Evolutionary conservation across 2,797 vertebrate genomes (phyloP), one percentile per base, ranked within the genome.

Genomic region (Manis crassicaudata): DNA sequence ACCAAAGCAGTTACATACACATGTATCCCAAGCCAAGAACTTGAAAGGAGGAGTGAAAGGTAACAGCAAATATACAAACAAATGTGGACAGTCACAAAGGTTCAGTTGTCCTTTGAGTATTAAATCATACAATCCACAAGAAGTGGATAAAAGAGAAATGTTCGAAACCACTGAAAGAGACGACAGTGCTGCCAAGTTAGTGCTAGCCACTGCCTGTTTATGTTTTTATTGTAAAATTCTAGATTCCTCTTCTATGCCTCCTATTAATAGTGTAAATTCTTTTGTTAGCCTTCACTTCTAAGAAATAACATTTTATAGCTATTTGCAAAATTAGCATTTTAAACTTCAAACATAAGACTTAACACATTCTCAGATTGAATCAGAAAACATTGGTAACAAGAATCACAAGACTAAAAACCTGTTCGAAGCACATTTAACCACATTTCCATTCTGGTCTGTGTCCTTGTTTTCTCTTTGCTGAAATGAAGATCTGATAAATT

Each of bases 381-480:
- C 9, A 72, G 67, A 58, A 91, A 94, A 50, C 14, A 60, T 67
- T 77, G n/a, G 27, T 14, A 89, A 52, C 25, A 37, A 52, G 5
- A 90, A 11, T 20, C 90, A 21, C 7, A 88, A 54, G n/a, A 14
- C 23, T 1, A 4, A 70, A 84, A 58, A 62, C 2, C 10, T 35
- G 2, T 20, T 37, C 56, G 40, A 18, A 40, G 23, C 5, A 5
- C 32, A 35, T 62, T 94, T 92, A 18, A 46, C 27, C 5, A 5
- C 32, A 35, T 62, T 94, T 92, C 72, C 40, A 77, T 60, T 17
- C 43, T 73, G 43, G n/a, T 23, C 27, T 88, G 17, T 67, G 77
- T 77, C 77, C 62, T 86, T 88, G 23, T 79, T 70, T 46, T 88
- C 43, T 90, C 54, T 92, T 70, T 92, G 73, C 58, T 79, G 21